Evolutionary conservation across 1,140 invertebrate species (phyloP).

Genomic region (Caerostris darwini): DNA sequence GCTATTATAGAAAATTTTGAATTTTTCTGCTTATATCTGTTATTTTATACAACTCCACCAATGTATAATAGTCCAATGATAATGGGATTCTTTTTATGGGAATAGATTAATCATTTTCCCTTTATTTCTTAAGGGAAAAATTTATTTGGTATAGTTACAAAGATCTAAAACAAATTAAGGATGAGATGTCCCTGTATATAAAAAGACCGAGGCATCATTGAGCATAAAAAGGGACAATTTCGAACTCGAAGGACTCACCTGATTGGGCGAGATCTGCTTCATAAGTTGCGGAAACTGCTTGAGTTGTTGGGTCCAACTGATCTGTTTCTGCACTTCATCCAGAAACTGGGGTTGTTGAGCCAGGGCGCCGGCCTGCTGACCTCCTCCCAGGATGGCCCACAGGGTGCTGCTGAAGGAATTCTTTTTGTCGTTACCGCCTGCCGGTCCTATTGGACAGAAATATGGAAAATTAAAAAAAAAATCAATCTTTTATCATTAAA

Average conservation of each 20-base stretch:
- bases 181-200: no score
- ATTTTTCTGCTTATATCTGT: no score
- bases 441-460: not conserved
- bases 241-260: not conserved
- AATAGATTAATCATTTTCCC: no score
- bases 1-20: no score
- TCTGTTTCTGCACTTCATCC: slow-evolving; percentile 72
- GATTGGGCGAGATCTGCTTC: slow-evolving; percentile 77
- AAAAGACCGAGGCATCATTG: no score
- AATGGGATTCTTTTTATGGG: no score
- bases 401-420: slow-evolving; percentile 78
- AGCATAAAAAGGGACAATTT: not conserved
- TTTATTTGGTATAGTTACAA: no score
- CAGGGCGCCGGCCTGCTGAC: slow-evolving; percentile 33
- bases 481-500: no score
- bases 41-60: no score
- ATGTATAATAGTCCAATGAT: no score
- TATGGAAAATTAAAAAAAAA: not conserved
- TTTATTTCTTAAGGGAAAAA: no score
- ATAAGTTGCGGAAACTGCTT: slow-evolving; percentile 78
- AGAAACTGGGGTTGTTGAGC: slow-evolving; percentile 59
- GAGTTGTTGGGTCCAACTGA: slow-evolving; percentile 69
- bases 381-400: slow-evolving; percentile 78
- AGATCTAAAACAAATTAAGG: no score
- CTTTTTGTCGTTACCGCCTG: slow-evolving; percentile 4